Conservation (phyloP, 2,113 vertebrate species). For the Tinamus guttatus region DNA sequence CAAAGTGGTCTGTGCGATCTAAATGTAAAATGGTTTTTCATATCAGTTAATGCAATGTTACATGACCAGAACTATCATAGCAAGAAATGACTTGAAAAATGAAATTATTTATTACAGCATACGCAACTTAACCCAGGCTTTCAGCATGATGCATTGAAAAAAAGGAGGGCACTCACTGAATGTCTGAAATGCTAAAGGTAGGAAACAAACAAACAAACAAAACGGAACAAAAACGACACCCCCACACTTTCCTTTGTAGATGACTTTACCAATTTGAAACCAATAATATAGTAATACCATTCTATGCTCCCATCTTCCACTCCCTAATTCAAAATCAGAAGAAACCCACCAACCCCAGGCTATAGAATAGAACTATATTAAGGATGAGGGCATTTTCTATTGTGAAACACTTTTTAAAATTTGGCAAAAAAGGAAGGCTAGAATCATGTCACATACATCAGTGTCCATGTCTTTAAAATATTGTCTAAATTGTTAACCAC, state of each 20-base stretch:
- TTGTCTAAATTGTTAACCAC: neutral
- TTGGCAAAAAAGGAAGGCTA: neutral
- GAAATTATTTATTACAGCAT: neutral
- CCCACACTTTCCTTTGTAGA: neutral
- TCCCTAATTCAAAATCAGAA: neutral
- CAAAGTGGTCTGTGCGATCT: neutral
- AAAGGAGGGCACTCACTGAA: neutral
- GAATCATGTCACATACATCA: neutral
- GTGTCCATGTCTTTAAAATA: neutral
- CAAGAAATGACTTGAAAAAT: neutral
- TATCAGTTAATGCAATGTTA: neutral
- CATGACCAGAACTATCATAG: rapidly evolving
- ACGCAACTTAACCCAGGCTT: neutral
- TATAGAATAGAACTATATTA: neutral
- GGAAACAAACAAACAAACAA: neutral
- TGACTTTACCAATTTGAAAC: neutral
- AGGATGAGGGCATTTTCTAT: neutral
- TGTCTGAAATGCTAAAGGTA: neutral
- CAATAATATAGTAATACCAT: rapidly evolving
- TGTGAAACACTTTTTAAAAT: neutral
- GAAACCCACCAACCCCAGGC: neutral
- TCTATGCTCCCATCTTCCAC: neutral
- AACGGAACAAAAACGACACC: no score
- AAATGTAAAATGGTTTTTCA: neutral
- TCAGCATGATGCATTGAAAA: neutral